Evolutionary conservation across 1,140 invertebrate genomes (phyloP).

Genomic region (Pomphorhynchus laevis): DNA sequence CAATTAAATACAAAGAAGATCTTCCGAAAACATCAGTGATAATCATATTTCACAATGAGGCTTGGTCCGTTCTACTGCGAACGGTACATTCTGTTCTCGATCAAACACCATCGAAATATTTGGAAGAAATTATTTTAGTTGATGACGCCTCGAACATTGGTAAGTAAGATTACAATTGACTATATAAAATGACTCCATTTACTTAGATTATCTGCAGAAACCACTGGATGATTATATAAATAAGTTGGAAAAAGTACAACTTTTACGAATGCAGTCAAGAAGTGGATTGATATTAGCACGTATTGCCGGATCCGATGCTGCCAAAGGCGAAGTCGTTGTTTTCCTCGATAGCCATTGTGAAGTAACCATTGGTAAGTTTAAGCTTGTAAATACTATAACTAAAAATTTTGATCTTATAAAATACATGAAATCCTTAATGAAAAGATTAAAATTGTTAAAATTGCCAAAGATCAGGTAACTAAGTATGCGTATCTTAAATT

Average conservation of each 20-base stretch:
- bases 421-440: too few species aligned
- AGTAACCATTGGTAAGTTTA: constrained; percentile 10
- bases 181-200: constrained; percentile 30
- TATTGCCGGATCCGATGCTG: constrained; percentile 38
- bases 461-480: too few species aligned
- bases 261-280: constrained; percentile 33
- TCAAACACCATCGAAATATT: constrained; percentile 13
- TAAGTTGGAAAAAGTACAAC: constrained; percentile 48
- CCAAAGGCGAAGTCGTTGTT: constrained; percentile 69
- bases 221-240: constrained; percentile 65
- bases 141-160: constrained; percentile 7
- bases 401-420: too few species aligned
- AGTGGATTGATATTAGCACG: constrained; percentile 61
- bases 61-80: constrained; percentile 17
- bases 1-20: constrained; percentile 33
- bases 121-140: constrained; percentile 13
- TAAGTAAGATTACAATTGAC: background rate
- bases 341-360: constrained; percentile 60
- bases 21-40: constrained; percentile 64
- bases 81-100: constrained; percentile 15
- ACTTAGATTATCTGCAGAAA: constrained; percentile 54
- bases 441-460: too few species aligned
- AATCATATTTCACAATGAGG: constrained; percentile 50
- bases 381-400: background rate
- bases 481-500: too few species aligned